A percentile compares a stretch with the other conserved stretches of the same genome.
Conservation (phyloP, 2,113 vertebrate genomes). For the Actenoides lindsayi region DNA sequence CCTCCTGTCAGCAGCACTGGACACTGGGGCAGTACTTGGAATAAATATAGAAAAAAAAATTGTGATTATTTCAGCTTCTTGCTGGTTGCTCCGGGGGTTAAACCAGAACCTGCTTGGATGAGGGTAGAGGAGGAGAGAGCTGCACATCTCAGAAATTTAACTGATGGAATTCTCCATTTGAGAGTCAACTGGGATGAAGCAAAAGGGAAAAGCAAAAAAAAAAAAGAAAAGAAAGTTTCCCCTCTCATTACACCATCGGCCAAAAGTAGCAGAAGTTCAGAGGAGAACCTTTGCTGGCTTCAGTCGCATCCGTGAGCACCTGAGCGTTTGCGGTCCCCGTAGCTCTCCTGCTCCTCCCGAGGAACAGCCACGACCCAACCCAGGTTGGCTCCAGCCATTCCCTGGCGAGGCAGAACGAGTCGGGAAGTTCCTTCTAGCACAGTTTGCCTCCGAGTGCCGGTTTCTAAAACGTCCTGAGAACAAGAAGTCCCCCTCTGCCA, state of each 20-base stretch:
- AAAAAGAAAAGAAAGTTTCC: background rate
- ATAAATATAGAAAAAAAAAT: background rate
- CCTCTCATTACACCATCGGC: background rate
- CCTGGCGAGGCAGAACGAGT: background rate
- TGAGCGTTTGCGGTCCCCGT: fast-evolving
- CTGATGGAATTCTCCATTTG: background rate
- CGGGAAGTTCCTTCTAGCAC: background rate
- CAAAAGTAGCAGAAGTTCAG: background rate
- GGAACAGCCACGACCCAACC: background rate
- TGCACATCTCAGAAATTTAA: background rate
- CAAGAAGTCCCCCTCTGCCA: background rate
- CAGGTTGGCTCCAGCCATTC: background rate
- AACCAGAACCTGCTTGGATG: background rate
- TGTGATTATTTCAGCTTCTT: background rate
- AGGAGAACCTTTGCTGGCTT: background rate
- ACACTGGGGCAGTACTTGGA: background rate
- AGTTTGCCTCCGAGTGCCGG: background rate
- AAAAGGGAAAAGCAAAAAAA: background rate
- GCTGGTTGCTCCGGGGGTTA: background rate
- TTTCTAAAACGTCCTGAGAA: constrained; percentile 9
- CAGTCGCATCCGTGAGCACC: background rate
- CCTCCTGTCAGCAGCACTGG: background rate
- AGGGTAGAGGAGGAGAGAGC: background rate
- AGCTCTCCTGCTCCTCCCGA: background rate
- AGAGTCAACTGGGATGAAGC: background rate